Base-by-base conservation (phyloP, 2,888 invertebrate genomes). In the Agrochola circellaris region DNA sequence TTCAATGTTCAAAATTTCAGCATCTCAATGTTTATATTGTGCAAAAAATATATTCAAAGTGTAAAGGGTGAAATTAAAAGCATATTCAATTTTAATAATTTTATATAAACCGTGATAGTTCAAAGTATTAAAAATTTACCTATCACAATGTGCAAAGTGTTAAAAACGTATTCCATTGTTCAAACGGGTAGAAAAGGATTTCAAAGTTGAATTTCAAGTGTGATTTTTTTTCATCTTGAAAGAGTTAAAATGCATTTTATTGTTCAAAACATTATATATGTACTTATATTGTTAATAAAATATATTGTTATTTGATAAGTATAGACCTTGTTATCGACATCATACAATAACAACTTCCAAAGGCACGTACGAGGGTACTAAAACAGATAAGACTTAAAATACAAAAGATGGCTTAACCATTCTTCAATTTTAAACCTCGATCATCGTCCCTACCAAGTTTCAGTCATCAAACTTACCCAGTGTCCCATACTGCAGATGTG, bases 401-500 rank as follows among this genome's bases (percentile, higher is more conserved):
- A 34, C 42, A 42, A 61, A 51, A 26, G n/a, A 34, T 54, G 77
- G 61, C 51, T n/a, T 42, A 66, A 60, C 17, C 13, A 56, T 30
- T 58, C 20, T 34, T 30, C 15, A 75, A 30, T 34, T 42, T 11
- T 9, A 62, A 61, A 48, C 38, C 23, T 6, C 11, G 17, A 26
- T 42, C 17, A 20, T 26, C 6, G 2, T 64, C n/a, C 2, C 9
- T 42, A 11, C 9, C 5, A 0, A 65, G 26, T n/a, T 17, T 17
- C 0, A 9, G 6, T 26, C 13, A 9, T 20, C 4, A 26, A 9
- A 17, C 92, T 91, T 94, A 99, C 99, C 98, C 93, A 98, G 98
- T 83, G 98, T 97, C 72, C 99, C 99, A 93, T 98, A 98, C 93
- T 99, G 99, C 87, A 99, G 98, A 79, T 98, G 97, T 23, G 99